Evolutionary conservation across 2,888 invertebrate species (phyloP).

Genomic region (Aphelenchoides bicaudatus): DNA sequence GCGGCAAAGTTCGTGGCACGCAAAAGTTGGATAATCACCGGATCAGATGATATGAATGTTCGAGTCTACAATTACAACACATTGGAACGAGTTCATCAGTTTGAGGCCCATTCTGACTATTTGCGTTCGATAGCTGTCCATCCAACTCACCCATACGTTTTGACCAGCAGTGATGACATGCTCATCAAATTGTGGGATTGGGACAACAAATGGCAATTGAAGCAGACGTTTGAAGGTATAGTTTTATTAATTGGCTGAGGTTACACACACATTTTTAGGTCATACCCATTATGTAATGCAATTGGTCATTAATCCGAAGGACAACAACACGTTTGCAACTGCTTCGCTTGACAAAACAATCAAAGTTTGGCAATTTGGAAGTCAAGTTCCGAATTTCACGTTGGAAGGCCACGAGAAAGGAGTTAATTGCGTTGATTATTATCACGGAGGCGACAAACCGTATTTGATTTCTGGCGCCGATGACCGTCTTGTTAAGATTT

Average conservation of each 20-base stretch:
- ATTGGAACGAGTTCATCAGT: conserved; percentile 82
- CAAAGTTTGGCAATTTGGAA: conserved; percentile 98
- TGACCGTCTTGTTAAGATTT: conserved; percentile 93
- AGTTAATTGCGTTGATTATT: conserved; percentile 97
- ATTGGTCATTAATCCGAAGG: conserved; percentile 97
- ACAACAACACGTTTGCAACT: conserved; percentile 98
- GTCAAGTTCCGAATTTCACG: conserved; percentile 93
- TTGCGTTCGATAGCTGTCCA: conserved; percentile 88
- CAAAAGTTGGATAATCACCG: conserved; percentile 97
- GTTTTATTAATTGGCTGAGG: neutral
- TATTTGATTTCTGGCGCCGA: conserved; percentile 98
- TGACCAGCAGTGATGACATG: conserved; percentile 90
- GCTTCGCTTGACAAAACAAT: conserved; percentile 96
- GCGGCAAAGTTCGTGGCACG: conserved; percentile 91
- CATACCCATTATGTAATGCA: conserved; percentile 99
- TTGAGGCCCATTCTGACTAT: conserved; percentile 98
- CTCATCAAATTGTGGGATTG: conserved; percentile 98
- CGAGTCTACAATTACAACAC: conserved; percentile 98
- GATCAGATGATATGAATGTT: conserved; percentile 73
- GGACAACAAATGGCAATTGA: conserved; percentile 96
- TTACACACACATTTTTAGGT: conserved; percentile 38
- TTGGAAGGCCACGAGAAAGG: conserved; percentile 96
- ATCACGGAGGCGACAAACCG: conserved; percentile 97
- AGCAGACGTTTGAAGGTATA: conserved; percentile 90
- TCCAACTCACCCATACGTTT: conserved; percentile 90